These are phyloP conservation scores for Antechinus flavipes DNA, from an alignment of 2,113 vertebrate species.

Conservation along the genomic window DNA sequence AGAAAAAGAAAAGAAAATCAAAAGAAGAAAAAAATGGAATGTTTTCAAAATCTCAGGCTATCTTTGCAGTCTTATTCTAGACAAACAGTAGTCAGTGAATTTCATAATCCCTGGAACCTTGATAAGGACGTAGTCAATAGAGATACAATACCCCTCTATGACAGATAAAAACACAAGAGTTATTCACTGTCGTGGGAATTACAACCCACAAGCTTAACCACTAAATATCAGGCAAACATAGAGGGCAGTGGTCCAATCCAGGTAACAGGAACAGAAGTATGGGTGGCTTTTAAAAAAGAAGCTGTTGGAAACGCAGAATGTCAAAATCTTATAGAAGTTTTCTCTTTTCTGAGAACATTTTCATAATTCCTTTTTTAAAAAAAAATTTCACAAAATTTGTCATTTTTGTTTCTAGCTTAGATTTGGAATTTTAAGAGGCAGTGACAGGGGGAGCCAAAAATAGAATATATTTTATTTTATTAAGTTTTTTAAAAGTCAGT, in stretches of 20 bases:
- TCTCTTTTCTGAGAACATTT: background rate
- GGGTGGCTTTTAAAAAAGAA: background rate
- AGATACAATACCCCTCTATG: background rate
- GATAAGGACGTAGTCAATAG: background rate
- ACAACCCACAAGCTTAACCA: background rate
- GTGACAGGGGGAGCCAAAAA: background rate
- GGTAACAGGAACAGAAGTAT: background rate
- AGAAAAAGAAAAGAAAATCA: background rate
- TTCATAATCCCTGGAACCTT: background rate
- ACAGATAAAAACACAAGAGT: background rate
- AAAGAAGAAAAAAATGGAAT: background rate
- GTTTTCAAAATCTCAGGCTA: background rate
- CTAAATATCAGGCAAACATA: background rate
- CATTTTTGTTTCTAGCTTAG: background rate
- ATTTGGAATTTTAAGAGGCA: slow-evolving; percentile 17
- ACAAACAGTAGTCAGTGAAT: background rate
- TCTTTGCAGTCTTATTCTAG: slow-evolving; percentile 5
- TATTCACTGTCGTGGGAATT: background rate
- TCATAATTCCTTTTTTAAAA: background rate
- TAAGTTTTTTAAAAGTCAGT: slow-evolving; percentile 7
- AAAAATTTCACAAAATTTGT: background rate
- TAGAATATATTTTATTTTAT: background rate
- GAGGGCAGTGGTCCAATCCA: background rate
- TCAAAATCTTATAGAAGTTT: background rate
- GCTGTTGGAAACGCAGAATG: slow-evolving; percentile 2